Conservation (phyloP, 2,797 vertebrate genomes). For the Bryconaethiops microstoma region DNA sequence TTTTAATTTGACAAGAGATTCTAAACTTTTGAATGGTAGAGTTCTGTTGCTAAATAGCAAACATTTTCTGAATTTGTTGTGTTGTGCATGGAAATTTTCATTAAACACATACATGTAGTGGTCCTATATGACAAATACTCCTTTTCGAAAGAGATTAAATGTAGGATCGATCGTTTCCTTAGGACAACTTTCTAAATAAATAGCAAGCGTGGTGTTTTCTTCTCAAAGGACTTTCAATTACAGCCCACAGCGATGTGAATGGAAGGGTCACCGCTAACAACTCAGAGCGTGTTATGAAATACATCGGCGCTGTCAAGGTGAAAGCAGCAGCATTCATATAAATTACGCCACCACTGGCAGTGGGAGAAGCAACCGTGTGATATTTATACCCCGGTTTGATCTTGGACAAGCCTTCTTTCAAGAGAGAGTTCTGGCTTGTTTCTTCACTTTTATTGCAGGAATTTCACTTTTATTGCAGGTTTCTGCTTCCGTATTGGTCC, state of each 20-base stretch:
- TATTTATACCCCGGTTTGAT: slow-evolving; percentile 3
- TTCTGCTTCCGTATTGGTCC: no score
- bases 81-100: no score
- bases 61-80: no score
- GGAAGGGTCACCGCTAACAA: slow-evolving; percentile 5
- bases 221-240: neutral
- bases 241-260: slow-evolving; percentile 7
- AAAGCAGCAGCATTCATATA: slow-evolving; percentile 16
- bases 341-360: neutral
- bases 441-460: neutral
- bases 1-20: no score
- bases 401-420: neutral
- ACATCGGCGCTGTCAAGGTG: slow-evolving; percentile 12
- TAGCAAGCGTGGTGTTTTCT: neutral
- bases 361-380: neutral
- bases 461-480: no score
- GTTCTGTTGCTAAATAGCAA: no score
- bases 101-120: neutral
- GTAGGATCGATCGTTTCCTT: neutral
- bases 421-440: neutral
- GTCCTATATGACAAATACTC: neutral
- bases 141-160: neutral
- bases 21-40: no score
- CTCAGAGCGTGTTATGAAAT: slow-evolving; percentile 6
- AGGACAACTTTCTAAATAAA: neutral